Evolutionary conservation across 2,113 vertebrate genomes (phyloP).

Genomic region (Eptatretus burgeri): DNA sequence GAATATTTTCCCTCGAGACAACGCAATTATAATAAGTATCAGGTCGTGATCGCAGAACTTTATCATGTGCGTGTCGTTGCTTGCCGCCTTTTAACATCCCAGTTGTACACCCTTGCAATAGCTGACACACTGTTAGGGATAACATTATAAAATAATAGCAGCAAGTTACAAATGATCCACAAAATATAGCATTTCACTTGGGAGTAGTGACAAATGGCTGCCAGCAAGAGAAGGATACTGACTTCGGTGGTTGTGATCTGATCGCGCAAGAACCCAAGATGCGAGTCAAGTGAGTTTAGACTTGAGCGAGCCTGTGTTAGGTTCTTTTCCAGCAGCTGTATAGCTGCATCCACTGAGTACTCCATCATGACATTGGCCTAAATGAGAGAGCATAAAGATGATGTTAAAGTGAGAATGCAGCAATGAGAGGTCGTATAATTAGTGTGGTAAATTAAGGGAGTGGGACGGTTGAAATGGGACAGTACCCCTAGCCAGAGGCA

Average conservation of each 20-base stretch:
- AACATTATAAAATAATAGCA: not conserved
- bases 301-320: slow-evolving; percentile 59
- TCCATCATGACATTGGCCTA: slow-evolving; percentile 97
- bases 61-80: slow-evolving; percentile 12
- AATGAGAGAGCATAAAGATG: not conserved
- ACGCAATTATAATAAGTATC: no score
- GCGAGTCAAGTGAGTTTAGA: slow-evolving; percentile 63
- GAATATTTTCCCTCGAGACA: no score
- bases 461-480: no score
- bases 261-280: slow-evolving; percentile 82
- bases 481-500: slow-evolving; percentile 83
- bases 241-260: slow-evolving; percentile 98
- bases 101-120: slow-evolving; percentile 98
- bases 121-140: slow-evolving; percentile 20
- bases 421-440: slow-evolving; percentile 16
- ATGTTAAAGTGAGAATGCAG: not conserved
- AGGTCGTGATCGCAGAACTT: no score
- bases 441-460: no score
- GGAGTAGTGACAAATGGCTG: not conserved
- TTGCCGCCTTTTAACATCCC: slow-evolving; percentile 94
- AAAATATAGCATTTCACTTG: not conserved
- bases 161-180: not conserved
- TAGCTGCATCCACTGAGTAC: slow-evolving; percentile 83
- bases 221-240: slow-evolving; percentile 57
- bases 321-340: slow-evolving; percentile 75